These are phyloP conservation scores for Picathartes gymnocephalus DNA, from an alignment of 2,113 vertebrate species.

Conservation along the genomic window DNA sequence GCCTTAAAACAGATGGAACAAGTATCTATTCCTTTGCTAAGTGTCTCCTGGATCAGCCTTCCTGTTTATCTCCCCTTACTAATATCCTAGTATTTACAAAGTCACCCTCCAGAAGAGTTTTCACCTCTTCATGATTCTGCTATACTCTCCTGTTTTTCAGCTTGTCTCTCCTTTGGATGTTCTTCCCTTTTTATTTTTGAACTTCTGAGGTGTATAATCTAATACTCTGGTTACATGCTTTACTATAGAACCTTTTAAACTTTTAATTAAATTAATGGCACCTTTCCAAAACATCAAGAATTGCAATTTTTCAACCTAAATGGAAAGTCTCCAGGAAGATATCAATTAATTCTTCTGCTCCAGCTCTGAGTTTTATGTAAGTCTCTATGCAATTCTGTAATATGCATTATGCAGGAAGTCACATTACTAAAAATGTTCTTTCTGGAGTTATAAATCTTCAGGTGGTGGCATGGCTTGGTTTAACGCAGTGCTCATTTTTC, in stretches of 20 bases:
- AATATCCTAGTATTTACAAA: background rate
- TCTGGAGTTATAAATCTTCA: constrained; percentile 36
- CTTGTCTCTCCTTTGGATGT: background rate
- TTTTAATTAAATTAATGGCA: constrained; percentile 18
- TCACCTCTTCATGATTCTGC: background rate
- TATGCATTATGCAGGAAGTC: constrained; percentile 30
- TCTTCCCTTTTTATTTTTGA: background rate
- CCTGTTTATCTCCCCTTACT: background rate
- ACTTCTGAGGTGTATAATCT: background rate
- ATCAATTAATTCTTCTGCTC: constrained; percentile 15
- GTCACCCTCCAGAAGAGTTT: background rate
- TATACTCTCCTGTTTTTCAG: background rate
- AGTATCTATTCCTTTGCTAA: background rate
- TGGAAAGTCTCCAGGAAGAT: background rate
- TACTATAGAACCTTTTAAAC: background rate
- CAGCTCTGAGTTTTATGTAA: background rate
- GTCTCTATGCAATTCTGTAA: background rate
- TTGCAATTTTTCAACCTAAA: background rate
- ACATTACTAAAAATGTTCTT: constrained; percentile 13
- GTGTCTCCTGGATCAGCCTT: background rate
- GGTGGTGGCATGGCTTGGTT: background rate
- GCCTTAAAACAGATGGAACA: background rate
- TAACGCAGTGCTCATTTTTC: background rate
- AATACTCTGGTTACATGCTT: background rate
- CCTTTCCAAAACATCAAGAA: background rate